phyloP scores from a whole-genome alignment of 1,140 invertebrate genomes.

The Elymnias hypermnestra region DNA sequence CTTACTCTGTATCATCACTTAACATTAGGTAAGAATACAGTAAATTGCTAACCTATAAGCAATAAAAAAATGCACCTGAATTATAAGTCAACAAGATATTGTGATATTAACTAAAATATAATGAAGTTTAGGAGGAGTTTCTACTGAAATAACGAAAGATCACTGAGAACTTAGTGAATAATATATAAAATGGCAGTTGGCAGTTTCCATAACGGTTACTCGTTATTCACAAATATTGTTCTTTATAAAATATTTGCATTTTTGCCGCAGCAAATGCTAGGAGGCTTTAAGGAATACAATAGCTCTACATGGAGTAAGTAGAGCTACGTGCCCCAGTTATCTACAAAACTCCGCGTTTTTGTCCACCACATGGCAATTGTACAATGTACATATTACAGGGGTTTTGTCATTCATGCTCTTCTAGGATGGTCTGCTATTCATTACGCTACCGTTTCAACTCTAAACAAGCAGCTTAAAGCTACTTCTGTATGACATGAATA shows the following conservation, averaged over 20 bases:
- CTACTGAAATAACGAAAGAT: not conserved
- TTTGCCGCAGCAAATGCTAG: conserved; percentile 8
- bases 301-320: conserved; percentile 14
- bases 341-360: conserved; percentile 3
- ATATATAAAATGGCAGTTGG: not conserved
- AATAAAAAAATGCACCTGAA: too few species aligned
- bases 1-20: too few species aligned
- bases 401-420: not conserved
- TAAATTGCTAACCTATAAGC: too few species aligned
- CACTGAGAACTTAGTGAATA: not conserved
- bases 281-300: conserved; percentile 20
- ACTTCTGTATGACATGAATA: too few species aligned
- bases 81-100: too few species aligned
- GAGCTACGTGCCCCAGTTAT: conserved; percentile 15
- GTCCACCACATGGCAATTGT: not conserved
- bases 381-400: not conserved
- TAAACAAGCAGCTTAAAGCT: too few species aligned
- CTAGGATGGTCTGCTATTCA: too few species aligned
- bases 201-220: not conserved
- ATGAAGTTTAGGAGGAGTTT: not conserved
- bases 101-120: too few species aligned
- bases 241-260: conserved; percentile 5
- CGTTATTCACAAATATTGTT: conserved; percentile 5
- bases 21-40: too few species aligned
- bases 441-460: too few species aligned